Evolutionary conservation across 2,888 invertebrate species (phyloP).

Genomic region (Clunio marinus): DNA sequence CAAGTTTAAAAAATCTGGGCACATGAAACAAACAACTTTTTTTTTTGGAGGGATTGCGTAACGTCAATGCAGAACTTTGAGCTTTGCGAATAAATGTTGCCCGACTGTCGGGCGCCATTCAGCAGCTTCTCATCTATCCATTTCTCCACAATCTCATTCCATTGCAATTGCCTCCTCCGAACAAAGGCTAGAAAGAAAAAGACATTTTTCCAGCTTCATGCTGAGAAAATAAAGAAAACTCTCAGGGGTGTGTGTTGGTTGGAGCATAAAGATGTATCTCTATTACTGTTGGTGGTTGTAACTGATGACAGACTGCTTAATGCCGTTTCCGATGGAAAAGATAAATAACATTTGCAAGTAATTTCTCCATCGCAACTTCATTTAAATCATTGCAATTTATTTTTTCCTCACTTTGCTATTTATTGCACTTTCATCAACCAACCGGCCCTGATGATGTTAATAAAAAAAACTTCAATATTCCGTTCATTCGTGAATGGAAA

Average conservation of each 20-base stretch:
- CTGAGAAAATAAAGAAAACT: background rate
- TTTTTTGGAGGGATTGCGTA: background rate
- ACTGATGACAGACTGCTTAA: background rate
- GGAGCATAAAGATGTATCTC: background rate
- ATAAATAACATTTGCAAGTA: too few relatives aligned
- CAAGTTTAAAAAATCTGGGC: too few relatives aligned
- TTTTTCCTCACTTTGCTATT: too few relatives aligned
- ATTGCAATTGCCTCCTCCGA: background rate
- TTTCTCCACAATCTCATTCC: background rate
- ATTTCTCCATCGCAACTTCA: conserved; percentile 10
- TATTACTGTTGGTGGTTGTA: too few relatives aligned
- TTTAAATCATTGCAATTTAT: too few relatives aligned
- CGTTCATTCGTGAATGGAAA: too few relatives aligned
- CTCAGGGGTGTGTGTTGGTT: background rate
- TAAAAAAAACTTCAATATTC: too few relatives aligned
- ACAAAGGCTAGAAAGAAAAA: conserved; percentile 1
- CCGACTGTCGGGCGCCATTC: conserved; percentile 56
- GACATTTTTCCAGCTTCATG: conserved; percentile 28
- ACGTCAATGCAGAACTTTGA: conserved; percentile 10
- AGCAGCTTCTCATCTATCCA: conserved; percentile 38
- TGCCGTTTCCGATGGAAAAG: background rate
- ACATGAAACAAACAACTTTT: too few relatives aligned
- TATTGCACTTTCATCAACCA: too few relatives aligned
- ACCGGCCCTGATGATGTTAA: too few relatives aligned
- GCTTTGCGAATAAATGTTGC: conserved; percentile 50